Conservation (phyloP, 2,888 invertebrate species). For the Dione vanillae region DNA sequence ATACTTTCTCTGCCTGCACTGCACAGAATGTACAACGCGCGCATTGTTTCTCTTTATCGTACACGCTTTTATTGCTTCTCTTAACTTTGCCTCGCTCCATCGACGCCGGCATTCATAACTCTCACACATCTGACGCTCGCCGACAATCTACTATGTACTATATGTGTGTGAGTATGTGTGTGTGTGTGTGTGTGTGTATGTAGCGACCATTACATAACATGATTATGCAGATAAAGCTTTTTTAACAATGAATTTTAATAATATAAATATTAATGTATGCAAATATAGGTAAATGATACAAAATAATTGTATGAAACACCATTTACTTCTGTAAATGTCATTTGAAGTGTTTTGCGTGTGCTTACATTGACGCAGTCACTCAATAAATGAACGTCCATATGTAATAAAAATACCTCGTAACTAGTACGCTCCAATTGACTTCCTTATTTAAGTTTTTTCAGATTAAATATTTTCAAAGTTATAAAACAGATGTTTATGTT, state of each 20-base stretch:
- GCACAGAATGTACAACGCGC: background rate
- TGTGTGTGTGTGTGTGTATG: background rate
- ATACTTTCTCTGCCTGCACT: no score
- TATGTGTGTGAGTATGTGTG: background rate
- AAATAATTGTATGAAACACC: no score
- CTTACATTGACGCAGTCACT: no score
- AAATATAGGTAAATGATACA: no score
- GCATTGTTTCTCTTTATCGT: slow-evolving; percentile 31
- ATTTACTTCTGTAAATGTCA: no score
- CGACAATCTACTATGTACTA: background rate
- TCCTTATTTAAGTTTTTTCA: background rate
- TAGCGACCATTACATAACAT: background rate
- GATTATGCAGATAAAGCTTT: background rate
- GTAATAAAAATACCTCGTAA: background rate
- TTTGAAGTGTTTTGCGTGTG: no score
- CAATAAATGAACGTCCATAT: background rate
- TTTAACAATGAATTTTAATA: no score
- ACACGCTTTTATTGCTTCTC: slow-evolving; percentile 30
- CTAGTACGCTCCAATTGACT: background rate
- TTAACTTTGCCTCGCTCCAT: slow-evolving; percentile 26
- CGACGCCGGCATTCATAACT: slow-evolving; percentile 21
- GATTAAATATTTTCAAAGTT: slow-evolving; percentile 8
- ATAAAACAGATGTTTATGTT: slow-evolving; percentile 27
- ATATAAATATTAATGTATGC: no score
- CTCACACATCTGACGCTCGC: slow-evolving; percentile 14